Conservation (phyloP, 2,888 invertebrate genomes). For the Phaonia tiefii region DNA sequence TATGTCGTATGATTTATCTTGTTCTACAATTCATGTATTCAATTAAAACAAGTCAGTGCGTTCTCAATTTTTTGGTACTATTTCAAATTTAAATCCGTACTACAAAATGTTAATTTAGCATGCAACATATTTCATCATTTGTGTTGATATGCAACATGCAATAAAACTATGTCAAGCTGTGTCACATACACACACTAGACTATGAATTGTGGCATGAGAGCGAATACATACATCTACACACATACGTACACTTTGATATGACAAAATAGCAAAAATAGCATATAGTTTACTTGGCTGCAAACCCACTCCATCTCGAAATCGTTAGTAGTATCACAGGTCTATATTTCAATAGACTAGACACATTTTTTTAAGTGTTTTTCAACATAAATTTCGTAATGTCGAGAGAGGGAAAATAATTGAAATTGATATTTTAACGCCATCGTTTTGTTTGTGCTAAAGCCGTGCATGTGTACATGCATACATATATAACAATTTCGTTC, state of each 20-base stretch:
- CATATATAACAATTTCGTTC: neutral
- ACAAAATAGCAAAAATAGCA: slow-evolving; percentile 31
- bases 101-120: slow-evolving; percentile 51
- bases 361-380: slow-evolving; percentile 28
- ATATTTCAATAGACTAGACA: slow-evolving; percentile 7
- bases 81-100: slow-evolving; percentile 9
- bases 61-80: neutral
- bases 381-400: slow-evolving; percentile 17
- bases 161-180: slow-evolving; percentile 26
- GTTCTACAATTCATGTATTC: slow-evolving; percentile 18
- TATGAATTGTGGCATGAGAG: neutral
- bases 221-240: slow-evolving; percentile 8
- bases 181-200: slow-evolving; percentile 7
- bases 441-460: slow-evolving; percentile 11
- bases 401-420: slow-evolving; percentile 20
- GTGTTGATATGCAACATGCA: slow-evolving; percentile 55
- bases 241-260: slow-evolving; percentile 1
- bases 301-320: neutral
- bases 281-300: neutral
- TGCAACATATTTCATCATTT: slow-evolving; percentile 63
- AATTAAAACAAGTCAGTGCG: slow-evolving; percentile 13
- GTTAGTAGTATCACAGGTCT: neutral
- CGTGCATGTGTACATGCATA: neutral
- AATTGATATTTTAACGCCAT: slow-evolving; percentile 42
- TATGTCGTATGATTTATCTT: slow-evolving; percentile 18